These are phyloP conservation scores for Cyphomyrus plagiostoma DNA, from an alignment of 2,113 vertebrate species.

Conservation along the genomic window DNA sequence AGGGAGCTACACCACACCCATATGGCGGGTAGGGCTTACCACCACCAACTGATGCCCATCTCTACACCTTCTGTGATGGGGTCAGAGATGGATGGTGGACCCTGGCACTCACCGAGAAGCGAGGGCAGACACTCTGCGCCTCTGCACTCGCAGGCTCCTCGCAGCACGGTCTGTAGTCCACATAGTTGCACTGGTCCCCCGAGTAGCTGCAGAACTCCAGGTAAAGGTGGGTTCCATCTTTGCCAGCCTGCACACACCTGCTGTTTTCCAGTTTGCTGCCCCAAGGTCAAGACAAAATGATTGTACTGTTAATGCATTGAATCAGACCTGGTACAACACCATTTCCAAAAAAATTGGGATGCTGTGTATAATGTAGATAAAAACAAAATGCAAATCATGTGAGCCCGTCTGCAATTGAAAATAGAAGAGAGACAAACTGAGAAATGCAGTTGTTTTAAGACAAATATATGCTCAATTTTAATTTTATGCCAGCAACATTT, in stretches of 20 bases:
- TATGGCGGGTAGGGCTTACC: not conserved
- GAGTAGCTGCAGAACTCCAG: constrained; percentile 75
- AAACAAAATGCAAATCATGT: too few relatives aligned
- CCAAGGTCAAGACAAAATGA: constrained; percentile 22
- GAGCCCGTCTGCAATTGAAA: too few relatives aligned
- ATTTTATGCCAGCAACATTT: too few relatives aligned
- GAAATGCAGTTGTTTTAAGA: too few relatives aligned
- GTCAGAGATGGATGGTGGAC: not conserved
- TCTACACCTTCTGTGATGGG: not conserved
- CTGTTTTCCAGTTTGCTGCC: constrained; percentile 73
- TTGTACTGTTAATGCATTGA: not conserved
- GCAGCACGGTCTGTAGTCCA: constrained; percentile 70
- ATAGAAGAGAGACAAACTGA: too few relatives aligned
- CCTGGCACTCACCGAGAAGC: constrained; percentile 66
- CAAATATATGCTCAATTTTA: too few relatives aligned
- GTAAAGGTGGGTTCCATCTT: constrained; percentile 46
- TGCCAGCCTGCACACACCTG: constrained; percentile 50
- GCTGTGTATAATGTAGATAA: too few relatives aligned
- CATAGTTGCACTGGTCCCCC: constrained; percentile 52
- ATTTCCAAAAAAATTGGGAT: too few relatives aligned
- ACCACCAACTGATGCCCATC: not conserved
- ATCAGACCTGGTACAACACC: not conserved
- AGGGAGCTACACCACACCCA: not conserved
- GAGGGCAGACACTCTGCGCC: constrained; percentile 58
- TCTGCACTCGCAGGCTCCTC: constrained; percentile 13